phyloP scores from a whole-genome alignment of 2,113 vertebrate species.

The Syngnathus typhle region DNA sequence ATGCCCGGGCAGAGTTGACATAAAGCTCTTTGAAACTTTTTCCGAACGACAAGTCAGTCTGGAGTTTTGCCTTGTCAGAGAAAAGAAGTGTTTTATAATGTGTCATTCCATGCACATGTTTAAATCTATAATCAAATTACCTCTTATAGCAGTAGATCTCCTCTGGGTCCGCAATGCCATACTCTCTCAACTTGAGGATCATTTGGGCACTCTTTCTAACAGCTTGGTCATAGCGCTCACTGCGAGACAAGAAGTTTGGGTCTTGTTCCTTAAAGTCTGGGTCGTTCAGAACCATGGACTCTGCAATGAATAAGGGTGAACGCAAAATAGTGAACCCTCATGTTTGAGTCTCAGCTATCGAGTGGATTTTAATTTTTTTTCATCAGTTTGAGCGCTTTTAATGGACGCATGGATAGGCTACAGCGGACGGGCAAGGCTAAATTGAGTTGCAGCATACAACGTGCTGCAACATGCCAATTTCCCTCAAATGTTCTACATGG shows the following conservation, averaged over 20 bases:
- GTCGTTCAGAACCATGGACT: conserved; percentile 81
- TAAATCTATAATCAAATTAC: conserved; percentile 59
- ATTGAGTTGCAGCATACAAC: background rate
- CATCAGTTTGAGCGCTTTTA: no score
- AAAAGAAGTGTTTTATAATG: background rate
- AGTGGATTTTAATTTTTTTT: no score
- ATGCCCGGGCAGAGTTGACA: background rate
- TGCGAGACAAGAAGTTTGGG: conserved; percentile 87
- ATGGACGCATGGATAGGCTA: background rate
- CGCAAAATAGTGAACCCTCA: background rate
- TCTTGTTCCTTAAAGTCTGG: conserved; percentile 86
- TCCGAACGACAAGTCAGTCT: background rate
- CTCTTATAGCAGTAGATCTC: conserved; percentile 91
- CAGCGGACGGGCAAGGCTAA: background rate
- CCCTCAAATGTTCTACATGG: background rate
- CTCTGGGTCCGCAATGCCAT: conserved; percentile 84
- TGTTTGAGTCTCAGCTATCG: no score
- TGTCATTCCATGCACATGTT: background rate
- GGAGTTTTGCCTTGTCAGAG: background rate
- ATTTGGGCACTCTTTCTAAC: conserved; percentile 84
- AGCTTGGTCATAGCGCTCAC: conserved; percentile 86
- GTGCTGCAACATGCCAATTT: background rate
- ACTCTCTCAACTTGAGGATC: conserved; percentile 84
- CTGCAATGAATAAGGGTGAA: conserved; percentile 55
- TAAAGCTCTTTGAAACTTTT: background rate